Conservation (phyloP, 2,888 invertebrate genomes). For the Euspilapteryx auroguttella region DNA sequence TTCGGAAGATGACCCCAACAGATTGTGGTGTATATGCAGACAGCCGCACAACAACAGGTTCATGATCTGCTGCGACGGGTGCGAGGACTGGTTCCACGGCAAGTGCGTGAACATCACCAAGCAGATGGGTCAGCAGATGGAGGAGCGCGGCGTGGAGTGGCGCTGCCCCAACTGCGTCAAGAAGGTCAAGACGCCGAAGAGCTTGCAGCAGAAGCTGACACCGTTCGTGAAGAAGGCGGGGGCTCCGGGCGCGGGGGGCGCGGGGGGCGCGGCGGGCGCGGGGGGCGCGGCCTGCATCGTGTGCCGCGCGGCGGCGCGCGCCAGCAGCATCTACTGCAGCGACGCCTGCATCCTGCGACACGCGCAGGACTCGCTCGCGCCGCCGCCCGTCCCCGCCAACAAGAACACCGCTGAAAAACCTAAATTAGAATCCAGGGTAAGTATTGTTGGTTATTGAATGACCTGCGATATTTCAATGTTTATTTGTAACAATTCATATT, state of each 20-base stretch:
- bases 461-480: no score
- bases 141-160: slow-evolving; percentile 86
- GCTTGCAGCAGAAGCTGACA: slow-evolving; percentile 6
- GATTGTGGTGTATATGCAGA: slow-evolving; percentile 92
- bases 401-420: slow-evolving; percentile 27
- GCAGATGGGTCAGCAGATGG: slow-evolving; percentile 90
- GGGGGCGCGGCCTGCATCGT: slow-evolving; percentile 67
- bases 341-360: slow-evolving; percentile 85
- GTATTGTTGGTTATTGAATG: no score
- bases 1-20: slow-evolving; percentile 92
- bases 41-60: slow-evolving; percentile 95
- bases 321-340: slow-evolving; percentile 87
- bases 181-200: slow-evolving; percentile 40
- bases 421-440: slow-evolving; percentile 41
- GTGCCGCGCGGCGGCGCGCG: slow-evolving; percentile 75
- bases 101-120: slow-evolving; percentile 93
- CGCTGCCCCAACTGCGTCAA: slow-evolving; percentile 82
- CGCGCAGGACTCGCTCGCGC: slow-evolving; percentile 68
- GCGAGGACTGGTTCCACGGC: slow-evolving; percentile 98
- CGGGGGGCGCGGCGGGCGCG: background rate
- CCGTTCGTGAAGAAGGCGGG: background rate
- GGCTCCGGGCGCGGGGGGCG: background rate
- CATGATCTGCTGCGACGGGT: slow-evolving; percentile 96
- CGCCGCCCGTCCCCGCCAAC: slow-evolving; percentile 18
- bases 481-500: no score